Conservation (phyloP, 2,888 invertebrate genomes). For the Caenorhabditis sulstoni region DNA sequence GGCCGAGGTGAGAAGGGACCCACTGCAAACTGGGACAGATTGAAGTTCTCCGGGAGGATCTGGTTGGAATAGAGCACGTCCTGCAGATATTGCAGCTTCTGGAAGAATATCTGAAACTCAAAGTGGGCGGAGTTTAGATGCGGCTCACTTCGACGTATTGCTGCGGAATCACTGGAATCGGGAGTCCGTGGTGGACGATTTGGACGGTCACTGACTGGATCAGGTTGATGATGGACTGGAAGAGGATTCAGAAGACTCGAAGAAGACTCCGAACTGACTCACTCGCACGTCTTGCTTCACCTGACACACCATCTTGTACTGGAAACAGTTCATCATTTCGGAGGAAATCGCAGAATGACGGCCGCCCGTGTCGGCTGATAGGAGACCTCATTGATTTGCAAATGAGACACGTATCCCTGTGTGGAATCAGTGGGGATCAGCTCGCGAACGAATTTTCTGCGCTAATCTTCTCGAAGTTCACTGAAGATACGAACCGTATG, state of each 20-base stretch:
- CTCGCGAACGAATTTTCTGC: too few species aligned
- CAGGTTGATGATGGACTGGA: slow-evolving; percentile 1
- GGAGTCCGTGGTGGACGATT: slow-evolving; percentile 3
- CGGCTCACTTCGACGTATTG: slow-evolving; percentile 4
- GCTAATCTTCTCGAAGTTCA: too few species aligned
- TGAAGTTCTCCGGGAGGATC: slow-evolving; percentile 15
- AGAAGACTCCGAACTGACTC: background rate
- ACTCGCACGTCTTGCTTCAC: slow-evolving; percentile 31
- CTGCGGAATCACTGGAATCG: background rate
- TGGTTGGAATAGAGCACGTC: slow-evolving; percentile 1
- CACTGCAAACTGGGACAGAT: slow-evolving; percentile 10
- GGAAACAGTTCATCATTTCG: slow-evolving; percentile 22
- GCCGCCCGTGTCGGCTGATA: too few species aligned
- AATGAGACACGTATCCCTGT: too few species aligned
- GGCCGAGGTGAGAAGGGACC: background rate
- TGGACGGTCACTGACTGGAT: slow-evolving; percentile 12
- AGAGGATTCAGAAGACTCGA: background rate
- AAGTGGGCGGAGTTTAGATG: background rate
- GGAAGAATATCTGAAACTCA: background rate
- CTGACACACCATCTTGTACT: slow-evolving; percentile 27
- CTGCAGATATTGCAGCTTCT: slow-evolving; percentile 12
- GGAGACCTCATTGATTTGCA: too few species aligned
- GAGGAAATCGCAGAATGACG: too few species aligned
- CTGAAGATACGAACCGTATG: too few species aligned
- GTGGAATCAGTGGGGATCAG: too few species aligned